A percentile compares a stretch with the other conserved stretches of the same genome.
These are phyloP conservation scores for Gnathonemus echidnorhynchus DNA, from an alignment of 2,113 vertebrate genomes.

Conservation along the genomic window DNA sequence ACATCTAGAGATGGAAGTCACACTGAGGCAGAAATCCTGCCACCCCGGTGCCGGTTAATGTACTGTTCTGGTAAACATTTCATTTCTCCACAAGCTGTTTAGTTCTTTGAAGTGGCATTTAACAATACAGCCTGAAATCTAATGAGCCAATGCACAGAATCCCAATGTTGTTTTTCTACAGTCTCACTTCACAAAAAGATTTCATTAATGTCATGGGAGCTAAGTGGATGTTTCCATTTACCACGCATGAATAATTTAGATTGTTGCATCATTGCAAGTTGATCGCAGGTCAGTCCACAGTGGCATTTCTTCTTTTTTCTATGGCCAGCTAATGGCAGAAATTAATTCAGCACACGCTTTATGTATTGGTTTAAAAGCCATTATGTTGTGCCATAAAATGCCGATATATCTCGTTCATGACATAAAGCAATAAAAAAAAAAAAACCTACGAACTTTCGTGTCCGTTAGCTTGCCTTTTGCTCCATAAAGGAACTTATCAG, in stretches of 20 bases:
- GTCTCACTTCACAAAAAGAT: conserved; percentile 29
- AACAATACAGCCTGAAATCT: conserved; percentile 26
- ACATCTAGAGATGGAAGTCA: background rate
- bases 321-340: background rate
- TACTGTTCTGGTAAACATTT: conserved; percentile 17
- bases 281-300: conserved; percentile 5
- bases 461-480: background rate
- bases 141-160: conserved; percentile 41
- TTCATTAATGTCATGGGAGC: conserved; percentile 24
- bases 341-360: background rate
- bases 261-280: background rate
- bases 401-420: background rate
- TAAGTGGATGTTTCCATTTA: conserved; percentile 13
- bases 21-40: background rate
- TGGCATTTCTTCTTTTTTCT: background rate
- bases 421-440: background rate
- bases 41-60: conserved; percentile 8
- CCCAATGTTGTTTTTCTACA: conserved; percentile 15
- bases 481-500: background rate
- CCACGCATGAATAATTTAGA: conserved; percentile 25
- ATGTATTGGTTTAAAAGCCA: background rate
- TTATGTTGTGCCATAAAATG: background rate
- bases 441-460: background rate
- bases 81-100: conserved; percentile 32
- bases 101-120: conserved; percentile 32